Conservation (phyloP, 53 echinoderm and acorn worm genomes). For the Apostichopus leukothele region DNA sequence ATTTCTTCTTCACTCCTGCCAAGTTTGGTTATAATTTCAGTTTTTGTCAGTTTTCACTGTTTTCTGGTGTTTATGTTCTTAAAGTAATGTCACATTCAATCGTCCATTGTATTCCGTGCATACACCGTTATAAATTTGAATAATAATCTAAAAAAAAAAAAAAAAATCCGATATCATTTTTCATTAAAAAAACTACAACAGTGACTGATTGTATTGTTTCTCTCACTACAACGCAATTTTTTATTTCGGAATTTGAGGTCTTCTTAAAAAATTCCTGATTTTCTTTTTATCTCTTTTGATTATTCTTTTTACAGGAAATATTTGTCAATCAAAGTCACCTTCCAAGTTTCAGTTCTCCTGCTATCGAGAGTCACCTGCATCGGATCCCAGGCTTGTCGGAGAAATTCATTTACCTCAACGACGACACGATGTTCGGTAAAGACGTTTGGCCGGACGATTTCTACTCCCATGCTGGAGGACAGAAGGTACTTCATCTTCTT, state of each 20-base stretch:
- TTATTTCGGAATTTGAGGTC: too few species aligned
- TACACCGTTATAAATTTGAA: too few species aligned
- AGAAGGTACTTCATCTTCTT: constrained; percentile 66
- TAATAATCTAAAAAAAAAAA: too few species aligned
- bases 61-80: too few species aligned
- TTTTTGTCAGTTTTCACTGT: too few species aligned
- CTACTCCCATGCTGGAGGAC: constrained; percentile 89
- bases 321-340: constrained; percentile 82
- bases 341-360: constrained; percentile 92
- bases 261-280: too few species aligned
- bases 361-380: constrained; percentile 91
- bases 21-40: too few species aligned
- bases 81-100: too few species aligned
- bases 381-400: constrained; percentile 86
- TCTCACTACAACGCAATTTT: background rate
- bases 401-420: constrained; percentile 97
- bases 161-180: too few species aligned
- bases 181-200: too few species aligned
- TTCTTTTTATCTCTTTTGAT: background rate
- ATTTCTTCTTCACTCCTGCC: too few species aligned
- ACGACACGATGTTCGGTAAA: constrained; percentile 99
- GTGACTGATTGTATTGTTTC: background rate
- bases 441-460: constrained; percentile 98
- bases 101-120: too few species aligned
- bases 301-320: constrained; percentile 65